Conservation (phyloP, 2,797 vertebrate genomes). For the Sebastes cheni region DNA sequence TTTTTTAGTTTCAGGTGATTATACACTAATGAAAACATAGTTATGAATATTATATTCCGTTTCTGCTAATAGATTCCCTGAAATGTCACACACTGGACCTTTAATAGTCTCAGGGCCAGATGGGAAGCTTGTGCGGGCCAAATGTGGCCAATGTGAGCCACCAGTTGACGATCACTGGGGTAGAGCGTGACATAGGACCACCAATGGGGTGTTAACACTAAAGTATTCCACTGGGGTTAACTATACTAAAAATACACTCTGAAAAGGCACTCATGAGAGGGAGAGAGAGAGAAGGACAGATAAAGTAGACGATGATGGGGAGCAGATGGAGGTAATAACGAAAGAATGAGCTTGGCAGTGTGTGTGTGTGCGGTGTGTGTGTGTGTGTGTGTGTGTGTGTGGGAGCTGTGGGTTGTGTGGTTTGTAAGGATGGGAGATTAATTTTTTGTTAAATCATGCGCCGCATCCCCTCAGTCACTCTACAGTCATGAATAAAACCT, state of each 20-base stretch:
- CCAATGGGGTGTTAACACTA: conserved; percentile 57
- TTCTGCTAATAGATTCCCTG: too few species aligned
- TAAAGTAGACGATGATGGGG: conserved; percentile 21
- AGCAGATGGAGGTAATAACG: conserved; percentile 52
- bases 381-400: not conserved
- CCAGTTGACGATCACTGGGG: not conserved
- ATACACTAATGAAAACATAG: too few species aligned
- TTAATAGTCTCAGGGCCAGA: too few species aligned
- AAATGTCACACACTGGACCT: too few species aligned
- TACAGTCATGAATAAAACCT: conserved; percentile 35
- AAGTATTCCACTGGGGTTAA: conserved; percentile 62
- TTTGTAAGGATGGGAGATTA: conserved; percentile 11
- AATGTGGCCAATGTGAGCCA: not conserved
- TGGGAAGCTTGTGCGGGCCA: not conserved
- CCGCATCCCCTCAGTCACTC: conserved; percentile 7
- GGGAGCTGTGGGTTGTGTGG: conserved; percentile 2
- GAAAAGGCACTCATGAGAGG: conserved; percentile 52
- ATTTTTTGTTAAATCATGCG: conserved; percentile 45
- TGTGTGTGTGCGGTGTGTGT: not conserved
- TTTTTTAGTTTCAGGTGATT: too few species aligned
- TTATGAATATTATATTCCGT: too few species aligned
- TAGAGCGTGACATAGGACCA: conserved; percentile 22
- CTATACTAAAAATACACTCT: conserved; percentile 71
- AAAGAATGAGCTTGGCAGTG: conserved; percentile 7
- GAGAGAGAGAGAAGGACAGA: conserved; percentile 10